Percentiles rank a stretch among this genome's conserved stretches.
phyloP scores from a whole-genome alignment of 2,888 invertebrate species.

The Schizaphis graminum region DNA sequence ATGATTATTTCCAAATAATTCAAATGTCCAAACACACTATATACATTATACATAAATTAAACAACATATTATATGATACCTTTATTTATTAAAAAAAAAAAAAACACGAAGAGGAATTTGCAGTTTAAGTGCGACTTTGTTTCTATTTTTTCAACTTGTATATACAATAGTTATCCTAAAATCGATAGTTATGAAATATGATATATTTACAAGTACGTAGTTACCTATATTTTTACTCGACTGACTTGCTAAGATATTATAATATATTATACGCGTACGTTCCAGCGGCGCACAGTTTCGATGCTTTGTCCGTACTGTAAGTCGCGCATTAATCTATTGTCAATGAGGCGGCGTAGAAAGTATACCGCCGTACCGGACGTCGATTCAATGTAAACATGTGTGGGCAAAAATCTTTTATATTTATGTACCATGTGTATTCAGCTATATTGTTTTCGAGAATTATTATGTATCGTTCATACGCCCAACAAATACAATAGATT shows the following conservation, averaged over 20 bases:
- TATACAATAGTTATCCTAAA: not conserved
- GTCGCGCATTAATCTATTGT: slow-evolving; percentile 7
- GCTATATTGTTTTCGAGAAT: not conserved
- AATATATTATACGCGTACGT: not conserved
- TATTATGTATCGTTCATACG: not conserved
- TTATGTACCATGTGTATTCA: not conserved
- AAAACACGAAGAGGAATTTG: not conserved
- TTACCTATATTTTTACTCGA: not conserved
- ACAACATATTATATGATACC: too few relatives aligned
- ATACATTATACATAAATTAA: too few relatives aligned
- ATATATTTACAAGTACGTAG: not conserved
- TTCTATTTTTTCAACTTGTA: not conserved
- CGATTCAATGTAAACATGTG: slow-evolving; percentile 23
- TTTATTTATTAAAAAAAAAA: too few relatives aligned
- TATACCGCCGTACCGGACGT: slow-evolving; percentile 10
- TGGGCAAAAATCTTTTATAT: slow-evolving; percentile 42
- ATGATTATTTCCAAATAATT: not conserved
- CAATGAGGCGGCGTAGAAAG: slow-evolving; percentile 8
- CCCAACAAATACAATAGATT: not conserved
- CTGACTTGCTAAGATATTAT: not conserved
- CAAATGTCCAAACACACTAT: not conserved
- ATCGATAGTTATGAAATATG: not conserved
- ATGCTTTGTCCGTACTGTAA: not conserved
- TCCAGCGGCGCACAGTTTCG: not conserved
- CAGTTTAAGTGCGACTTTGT: not conserved